A percentile compares a stretch with the other conserved stretches of the same genome.
phyloP scores from a whole-genome alignment of 2,113 vertebrate species.

The Plecturocebus donacophilus region DNA sequence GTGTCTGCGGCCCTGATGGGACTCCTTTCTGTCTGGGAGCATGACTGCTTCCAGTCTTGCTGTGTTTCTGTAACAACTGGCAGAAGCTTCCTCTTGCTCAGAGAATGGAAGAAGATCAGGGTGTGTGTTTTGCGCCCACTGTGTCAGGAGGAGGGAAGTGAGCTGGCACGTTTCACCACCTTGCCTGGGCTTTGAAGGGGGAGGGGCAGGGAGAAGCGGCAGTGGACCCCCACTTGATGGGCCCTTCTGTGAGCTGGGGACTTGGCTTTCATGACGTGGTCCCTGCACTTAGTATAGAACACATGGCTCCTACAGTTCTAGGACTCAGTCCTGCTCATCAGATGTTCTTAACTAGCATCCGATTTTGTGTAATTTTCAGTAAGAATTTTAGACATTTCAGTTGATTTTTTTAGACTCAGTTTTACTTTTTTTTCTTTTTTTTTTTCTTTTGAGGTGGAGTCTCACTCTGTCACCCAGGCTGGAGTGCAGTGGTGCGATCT shows the following conservation, averaged over 20 bases:
- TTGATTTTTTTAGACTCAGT: not conserved
- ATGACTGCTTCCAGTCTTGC: not conserved
- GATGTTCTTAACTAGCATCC: not conserved
- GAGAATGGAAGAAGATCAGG: not conserved
- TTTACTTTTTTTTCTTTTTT: not conserved
- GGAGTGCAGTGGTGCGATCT: too few relatives aligned
- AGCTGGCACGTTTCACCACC: fast-evolving
- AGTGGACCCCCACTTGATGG: not conserved
- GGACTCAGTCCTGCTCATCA: fast-evolving
- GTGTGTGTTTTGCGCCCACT: fast-evolving
- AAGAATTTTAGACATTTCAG: not conserved
- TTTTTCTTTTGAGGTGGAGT: too few relatives aligned
- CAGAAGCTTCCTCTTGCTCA: not conserved
- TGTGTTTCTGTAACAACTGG: not conserved
- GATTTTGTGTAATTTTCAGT: not conserved
- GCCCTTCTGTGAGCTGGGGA: not conserved
- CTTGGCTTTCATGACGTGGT: not conserved
- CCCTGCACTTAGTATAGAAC: fast-evolving
- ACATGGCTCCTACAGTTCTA: fast-evolving
- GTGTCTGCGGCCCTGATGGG: too few relatives aligned
- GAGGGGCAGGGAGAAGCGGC: fast-evolving
- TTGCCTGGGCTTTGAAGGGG: not conserved
- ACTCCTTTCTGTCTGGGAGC: fast-evolving
- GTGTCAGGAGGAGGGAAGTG: not conserved
- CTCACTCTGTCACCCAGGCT: too few relatives aligned